phyloP scores from a whole-genome alignment of 2,797 vertebrate genomes.

The Sardinella longiceps region DNA sequence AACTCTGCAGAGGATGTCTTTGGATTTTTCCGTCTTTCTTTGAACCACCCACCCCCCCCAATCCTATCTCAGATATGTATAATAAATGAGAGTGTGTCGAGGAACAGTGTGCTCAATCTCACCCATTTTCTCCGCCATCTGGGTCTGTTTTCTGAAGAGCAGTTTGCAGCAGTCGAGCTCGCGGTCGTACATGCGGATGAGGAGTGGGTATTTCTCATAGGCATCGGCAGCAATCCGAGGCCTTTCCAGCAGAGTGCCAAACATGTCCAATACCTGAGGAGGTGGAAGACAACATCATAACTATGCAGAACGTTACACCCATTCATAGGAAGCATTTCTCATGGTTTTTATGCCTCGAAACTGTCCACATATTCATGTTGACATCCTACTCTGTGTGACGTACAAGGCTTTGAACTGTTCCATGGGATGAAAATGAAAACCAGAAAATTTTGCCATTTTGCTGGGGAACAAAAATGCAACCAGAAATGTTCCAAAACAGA shows the following conservation, averaged over 20 bases:
- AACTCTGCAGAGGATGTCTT: neutral
- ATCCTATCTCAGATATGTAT: neutral
- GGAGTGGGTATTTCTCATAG: slow-evolving; percentile 70
- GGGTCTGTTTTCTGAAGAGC: slow-evolving; percentile 75
- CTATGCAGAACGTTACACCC: neutral
- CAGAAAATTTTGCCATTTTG: no score
- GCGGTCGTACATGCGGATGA: slow-evolving; percentile 80
- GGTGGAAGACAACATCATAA: slow-evolving; percentile 17
- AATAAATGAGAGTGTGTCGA: neutral
- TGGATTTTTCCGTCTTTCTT: neutral
- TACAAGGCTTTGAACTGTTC: no score
- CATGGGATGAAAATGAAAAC: no score
- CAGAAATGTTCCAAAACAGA: no score
- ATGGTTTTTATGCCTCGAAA: no score
- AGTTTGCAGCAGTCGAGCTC: slow-evolving; percentile 81
- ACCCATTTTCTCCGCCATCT: slow-evolving; percentile 75
- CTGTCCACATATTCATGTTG: no score
- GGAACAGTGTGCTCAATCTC: slow-evolving; percentile 46
- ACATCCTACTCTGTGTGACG: no score
- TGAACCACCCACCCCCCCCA: neutral
- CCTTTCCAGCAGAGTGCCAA: slow-evolving; percentile 82
- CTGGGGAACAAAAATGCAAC: no score
- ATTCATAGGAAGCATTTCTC: no score
- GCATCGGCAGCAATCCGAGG: slow-evolving; percentile 77
- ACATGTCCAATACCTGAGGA: slow-evolving; percentile 86